A percentile compares a stretch with the other conserved stretches of the same genome.
These are phyloP conservation scores for Philaethria dido DNA, from an alignment of 2,888 invertebrate genomes.

Conservation along the genomic window DNA sequence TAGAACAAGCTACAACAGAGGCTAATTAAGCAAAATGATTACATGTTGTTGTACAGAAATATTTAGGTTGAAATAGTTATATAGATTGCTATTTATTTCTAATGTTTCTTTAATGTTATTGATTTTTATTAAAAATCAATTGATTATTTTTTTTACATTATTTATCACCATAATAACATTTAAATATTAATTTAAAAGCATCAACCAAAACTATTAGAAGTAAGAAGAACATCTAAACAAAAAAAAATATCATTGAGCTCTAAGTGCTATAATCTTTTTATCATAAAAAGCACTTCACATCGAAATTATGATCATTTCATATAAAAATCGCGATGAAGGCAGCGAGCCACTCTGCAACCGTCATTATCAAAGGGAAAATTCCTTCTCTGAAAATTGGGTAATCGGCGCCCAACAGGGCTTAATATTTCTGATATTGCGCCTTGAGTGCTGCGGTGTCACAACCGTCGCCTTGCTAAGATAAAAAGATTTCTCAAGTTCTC, in stretches of 20 bases:
- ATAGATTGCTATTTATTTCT: too few species aligned
- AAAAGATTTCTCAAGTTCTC: background rate
- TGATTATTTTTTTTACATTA: too few species aligned
- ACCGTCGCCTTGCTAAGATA: slow-evolving; percentile 15
- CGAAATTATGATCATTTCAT: slow-evolving; percentile 62
- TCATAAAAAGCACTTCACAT: slow-evolving; percentile 54
- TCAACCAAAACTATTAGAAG: background rate
- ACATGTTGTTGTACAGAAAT: too few species aligned
- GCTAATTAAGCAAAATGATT: too few species aligned
- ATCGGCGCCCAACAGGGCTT: slow-evolving; percentile 63
- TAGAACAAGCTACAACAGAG: too few species aligned
- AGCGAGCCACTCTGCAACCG: slow-evolving; percentile 31
- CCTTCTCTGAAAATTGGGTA: slow-evolving; percentile 71
- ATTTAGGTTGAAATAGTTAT: too few species aligned
- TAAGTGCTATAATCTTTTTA: slow-evolving; percentile 29
- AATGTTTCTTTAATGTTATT: too few species aligned
- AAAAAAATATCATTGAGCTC: slow-evolving; percentile 9
- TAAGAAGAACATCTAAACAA: background rate
- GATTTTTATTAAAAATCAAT: too few species aligned
- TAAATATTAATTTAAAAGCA: too few species aligned
- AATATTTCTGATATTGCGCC: slow-evolving; percentile 56
- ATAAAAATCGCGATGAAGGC: slow-evolving; percentile 50
- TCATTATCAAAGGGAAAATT: slow-evolving; percentile 41
- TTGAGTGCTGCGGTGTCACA: slow-evolving; percentile 34
- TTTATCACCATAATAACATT: too few species aligned